These are phyloP conservation scores for Yponomeuta plumbellus DNA, from an alignment of 2,888 invertebrate genomes.

Conservation along the genomic window DNA sequence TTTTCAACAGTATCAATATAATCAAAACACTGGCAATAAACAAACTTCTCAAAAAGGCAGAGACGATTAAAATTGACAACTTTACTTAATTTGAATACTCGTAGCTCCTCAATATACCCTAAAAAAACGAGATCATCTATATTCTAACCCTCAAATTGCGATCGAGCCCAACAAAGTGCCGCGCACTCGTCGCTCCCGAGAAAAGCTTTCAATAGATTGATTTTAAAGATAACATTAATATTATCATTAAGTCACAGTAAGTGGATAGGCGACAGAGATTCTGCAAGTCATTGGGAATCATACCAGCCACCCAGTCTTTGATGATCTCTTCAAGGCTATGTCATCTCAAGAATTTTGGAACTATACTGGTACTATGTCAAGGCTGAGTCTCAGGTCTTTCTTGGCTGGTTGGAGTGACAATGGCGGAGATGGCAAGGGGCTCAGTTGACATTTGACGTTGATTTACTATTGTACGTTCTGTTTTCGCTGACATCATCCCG, in stretches of 20 bases:
- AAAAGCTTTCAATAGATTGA: conserved; percentile 47
- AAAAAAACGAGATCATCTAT: background rate
- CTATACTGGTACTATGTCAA: conserved; percentile 25
- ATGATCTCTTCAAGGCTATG: background rate
- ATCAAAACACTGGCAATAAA: too few species aligned
- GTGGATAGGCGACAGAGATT: conserved; percentile 68
- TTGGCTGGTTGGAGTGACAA: conserved; percentile 42
- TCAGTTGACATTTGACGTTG: conserved; percentile 72
- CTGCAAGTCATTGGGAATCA: conserved; percentile 50
- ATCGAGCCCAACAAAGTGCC: conserved; percentile 16
- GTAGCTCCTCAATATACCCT: background rate
- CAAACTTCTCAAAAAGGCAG: too few species aligned
- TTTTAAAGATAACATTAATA: conserved; percentile 69
- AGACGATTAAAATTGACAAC: background rate
- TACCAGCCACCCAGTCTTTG: conserved; percentile 17
- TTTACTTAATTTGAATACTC: background rate
- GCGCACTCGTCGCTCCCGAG: conserved; percentile 30
- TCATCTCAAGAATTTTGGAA: background rate
- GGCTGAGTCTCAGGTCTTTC: conserved; percentile 32
- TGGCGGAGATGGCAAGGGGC: conserved; percentile 44
- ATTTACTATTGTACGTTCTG: conserved; percentile 65
- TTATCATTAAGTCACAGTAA: conserved; percentile 63
- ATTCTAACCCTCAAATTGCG: conserved; percentile 5
- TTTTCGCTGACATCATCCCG: conserved; percentile 58
- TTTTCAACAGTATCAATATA: too few species aligned